Percentiles rank a stretch among this genome's conserved stretches.
Evolutionary conservation across 64 coral and sea anemone species (phyloP).

Genomic region (Hydrozoanthus tunicans): DNA sequence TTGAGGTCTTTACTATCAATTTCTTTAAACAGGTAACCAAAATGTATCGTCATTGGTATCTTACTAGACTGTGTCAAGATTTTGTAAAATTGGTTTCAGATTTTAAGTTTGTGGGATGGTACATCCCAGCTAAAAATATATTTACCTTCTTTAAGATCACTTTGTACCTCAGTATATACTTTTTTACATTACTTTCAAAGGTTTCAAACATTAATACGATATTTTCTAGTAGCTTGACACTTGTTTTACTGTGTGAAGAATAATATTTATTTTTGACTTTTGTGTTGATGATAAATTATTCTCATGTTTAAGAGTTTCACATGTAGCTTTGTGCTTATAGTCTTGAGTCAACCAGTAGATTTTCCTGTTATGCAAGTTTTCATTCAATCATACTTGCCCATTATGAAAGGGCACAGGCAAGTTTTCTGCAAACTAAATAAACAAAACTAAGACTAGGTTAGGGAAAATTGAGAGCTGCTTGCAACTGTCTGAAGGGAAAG

Average conservation of each 20-base stretch:
- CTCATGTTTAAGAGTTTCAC: background rate
- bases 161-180: background rate
- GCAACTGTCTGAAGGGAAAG: background rate
- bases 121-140: background rate
- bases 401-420: background rate
- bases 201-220: background rate
- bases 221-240: background rate
- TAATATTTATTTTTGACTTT: background rate
- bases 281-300: background rate
- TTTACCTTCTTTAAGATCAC: background rate
- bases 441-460: background rate
- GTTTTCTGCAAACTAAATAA: background rate
- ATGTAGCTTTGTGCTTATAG: background rate
- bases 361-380: background rate
- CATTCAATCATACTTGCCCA: background rate
- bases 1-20: background rate
- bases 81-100: background rate
- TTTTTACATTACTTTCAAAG: background rate
- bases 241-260: background rate
- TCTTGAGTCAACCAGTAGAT: background rate
- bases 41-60: background rate
- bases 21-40: background rate
- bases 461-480: slow-evolving; percentile 7
- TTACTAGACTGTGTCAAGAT: background rate
- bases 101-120: background rate